Base-by-base conservation (phyloP, 1,140 invertebrate species). In the Colletes gigas region DNA sequence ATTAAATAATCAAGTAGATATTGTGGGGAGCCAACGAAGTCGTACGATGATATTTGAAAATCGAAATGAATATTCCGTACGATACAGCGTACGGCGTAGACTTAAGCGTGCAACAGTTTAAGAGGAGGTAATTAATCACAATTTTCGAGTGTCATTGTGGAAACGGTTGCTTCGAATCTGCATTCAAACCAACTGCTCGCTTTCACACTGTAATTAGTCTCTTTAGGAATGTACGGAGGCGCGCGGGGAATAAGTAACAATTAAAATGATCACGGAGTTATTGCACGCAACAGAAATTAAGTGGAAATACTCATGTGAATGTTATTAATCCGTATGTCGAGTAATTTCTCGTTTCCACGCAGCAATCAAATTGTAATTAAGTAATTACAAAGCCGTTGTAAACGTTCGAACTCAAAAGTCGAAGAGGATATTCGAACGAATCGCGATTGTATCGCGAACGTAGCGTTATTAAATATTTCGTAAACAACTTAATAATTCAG, bases 241-340 rank as follows among this genome's bases (percentile, higher is more conserved):
- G 47, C 63, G 63, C 15, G 9, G 41, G 30, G 0, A 30, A 30
- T 19, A 66, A 19, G 63, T 66, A 47, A 66, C 63, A 47, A 66
- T 66, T 66, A 66, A 66, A 66, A 66, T 66, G 41, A 66, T 66
- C 63, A 19, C 63, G 17, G 41, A 66, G 54, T n/a, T 47, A 47
- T 66, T 47, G n/a, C 17, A 9, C 17, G 39, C 9, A n/a, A 10
- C 41, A 6, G 71, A 14, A 74, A 50, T 15, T 63, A 9, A 21
- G 55, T 6, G 3, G 30, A 44, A 21, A 41, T 59, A 44, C n/a
- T 44, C 30, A 21, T 47, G 63, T 17, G 63, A 66, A 41, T 66
- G 47, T 19, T 41, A 66, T 47, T 66, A 66, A 44, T 66, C 44
- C 9, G 63, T 15, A 19, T 66, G 63, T 44, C 63, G 63, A 10